Evolutionary conservation across 2,888 invertebrate genomes (phyloP), one percentile per base, ranked within the genome.

Genomic region (Galerucella calmariensis): DNA sequence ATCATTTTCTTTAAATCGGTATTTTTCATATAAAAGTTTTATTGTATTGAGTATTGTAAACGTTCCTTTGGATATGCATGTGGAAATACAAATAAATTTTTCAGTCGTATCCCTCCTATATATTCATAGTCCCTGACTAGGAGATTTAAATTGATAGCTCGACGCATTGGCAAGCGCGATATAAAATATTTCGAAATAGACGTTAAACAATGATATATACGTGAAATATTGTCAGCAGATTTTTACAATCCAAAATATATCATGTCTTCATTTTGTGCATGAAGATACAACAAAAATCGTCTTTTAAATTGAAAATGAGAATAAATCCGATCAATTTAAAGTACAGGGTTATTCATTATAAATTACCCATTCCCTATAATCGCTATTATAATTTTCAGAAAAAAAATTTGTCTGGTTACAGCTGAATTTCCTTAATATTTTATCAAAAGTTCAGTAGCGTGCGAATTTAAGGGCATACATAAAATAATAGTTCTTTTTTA

Each of bases 121-220:
- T 61, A 61, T 61, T 61, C 4, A 61, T 61, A 27, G 61, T 6
- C 14, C 61, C n/a, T 56, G 53, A 63, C 65, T 65, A 59, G 35
- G 20, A 70, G 65, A 70, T 65, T 70, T 70, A 65, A 70, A 70
- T 70, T 70, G 70, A 70, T 70, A 56, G 70, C 70, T 70, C 56
- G 12, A 70, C 65, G 70, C 70, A 63, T 70, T 63, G 70, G 24
- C 16, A 24, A 69, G 44, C 59, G 69, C 12, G 53, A 56, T 70
- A 70, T 70, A 70, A 70, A 70, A 70, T 70, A 65, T 70, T 70
- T 70, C 63, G 44, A 56, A 63, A 65, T 70, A 70, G 70, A 70
- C 63, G 53, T 70, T 70, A 65, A 70, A 69, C 62, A 69, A 69
- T 69, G 62, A 44, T 48, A 44, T 51, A 69, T 20, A 48, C 11